Evolutionary conservation across 2,113 vertebrate genomes (phyloP).

Genomic region (Nansenia antarctica): DNA sequence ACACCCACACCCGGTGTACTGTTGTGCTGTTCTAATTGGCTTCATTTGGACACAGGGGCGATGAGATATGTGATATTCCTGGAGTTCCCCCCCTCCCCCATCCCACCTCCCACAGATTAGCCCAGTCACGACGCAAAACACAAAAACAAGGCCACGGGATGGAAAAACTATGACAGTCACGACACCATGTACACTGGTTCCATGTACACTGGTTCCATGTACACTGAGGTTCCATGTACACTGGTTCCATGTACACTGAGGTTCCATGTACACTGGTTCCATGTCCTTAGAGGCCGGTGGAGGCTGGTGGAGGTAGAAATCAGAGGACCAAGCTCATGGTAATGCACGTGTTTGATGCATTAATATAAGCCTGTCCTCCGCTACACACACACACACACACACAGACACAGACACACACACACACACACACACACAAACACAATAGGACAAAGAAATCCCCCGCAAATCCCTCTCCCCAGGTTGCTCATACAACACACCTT

Average conservation of each 20-base stretch:
- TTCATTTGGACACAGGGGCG: conserved; percentile 53
- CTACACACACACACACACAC: conserved; percentile 15
- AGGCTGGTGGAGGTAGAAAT: no score
- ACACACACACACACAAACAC: conserved; percentile 12
- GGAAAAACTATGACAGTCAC: conserved; percentile 63
- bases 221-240: conserved; percentile 8
- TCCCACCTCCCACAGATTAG: conserved; percentile 53
- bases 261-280: conserved; percentile 9
- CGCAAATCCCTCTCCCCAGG: conserved; percentile 40
- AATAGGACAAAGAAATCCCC: conserved; percentile 56
- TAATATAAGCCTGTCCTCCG: no score
- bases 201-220: conserved; percentile 15
- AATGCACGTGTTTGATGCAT: no score
- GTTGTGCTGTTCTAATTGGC: conserved; percentile 38
- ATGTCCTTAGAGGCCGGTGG: conserved; percentile 19
- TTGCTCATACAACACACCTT: conserved; percentile 54
- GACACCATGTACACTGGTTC: conserved; percentile 50
- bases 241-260: conserved; percentile 28
- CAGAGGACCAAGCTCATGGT: no score
- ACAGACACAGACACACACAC: conserved; percentile 31
- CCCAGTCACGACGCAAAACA: conserved; percentile 68
- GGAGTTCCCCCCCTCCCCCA: conserved; percentile 28
- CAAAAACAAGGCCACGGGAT: conserved; percentile 49
- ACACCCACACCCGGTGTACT: conserved; percentile 5
- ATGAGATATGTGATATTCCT: conserved; percentile 49